Evolutionary conservation across 2,797 vertebrate genomes (phyloP), one percentile per base, ranked within the genome.

Genomic region (Lutjanus campechanus): DNA sequence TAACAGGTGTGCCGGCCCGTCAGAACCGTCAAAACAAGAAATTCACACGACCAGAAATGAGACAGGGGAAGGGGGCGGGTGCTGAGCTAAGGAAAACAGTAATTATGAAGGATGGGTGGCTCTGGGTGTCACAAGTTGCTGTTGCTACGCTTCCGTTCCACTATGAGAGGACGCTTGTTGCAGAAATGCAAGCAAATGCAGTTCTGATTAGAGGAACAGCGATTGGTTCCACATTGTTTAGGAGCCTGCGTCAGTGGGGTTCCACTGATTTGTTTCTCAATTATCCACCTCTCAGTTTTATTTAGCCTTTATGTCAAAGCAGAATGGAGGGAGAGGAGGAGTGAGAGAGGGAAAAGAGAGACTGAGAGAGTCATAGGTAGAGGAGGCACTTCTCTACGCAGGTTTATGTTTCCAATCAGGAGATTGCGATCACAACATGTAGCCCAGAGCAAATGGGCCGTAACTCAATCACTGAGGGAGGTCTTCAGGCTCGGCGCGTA

Each of bases 331-430:
- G 51, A 44, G 43, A 61, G 11, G 60, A 47, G 43, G 29, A 59
- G 29, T 13, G 65, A 46, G 22, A 58, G 11, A 50, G 11, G 13
- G 25, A 7, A 53, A 56, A 53, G 19, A 49, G 53, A 56, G 41
- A 58, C 16, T 46, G 22, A 76, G 58, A 15, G 60, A 62, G 61
- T 25, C 11, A 16, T 25, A 79, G 76, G 69, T 58, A 77, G 20
- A 16, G 25, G 51, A 83, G 72, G 67, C 51, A 77, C 55, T 69
- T 73, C 61, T 81, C 50, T 81, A 69, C 22, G 46, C 83, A 71
- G 78, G 85, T 92, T 89, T 89, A 83, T 84, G 82, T 87, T 91
- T 88, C 73, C 86, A 92, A 92, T 90, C 85, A 91, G 72, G 73
- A 93, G 93, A 91, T 90, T 74, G 73, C 12, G 74, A 90, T 93